Evolutionary conservation across 1,140 invertebrate species (phyloP), one percentile per base, ranked within the genome.

Genomic region (Drosophila ironensis): DNA sequence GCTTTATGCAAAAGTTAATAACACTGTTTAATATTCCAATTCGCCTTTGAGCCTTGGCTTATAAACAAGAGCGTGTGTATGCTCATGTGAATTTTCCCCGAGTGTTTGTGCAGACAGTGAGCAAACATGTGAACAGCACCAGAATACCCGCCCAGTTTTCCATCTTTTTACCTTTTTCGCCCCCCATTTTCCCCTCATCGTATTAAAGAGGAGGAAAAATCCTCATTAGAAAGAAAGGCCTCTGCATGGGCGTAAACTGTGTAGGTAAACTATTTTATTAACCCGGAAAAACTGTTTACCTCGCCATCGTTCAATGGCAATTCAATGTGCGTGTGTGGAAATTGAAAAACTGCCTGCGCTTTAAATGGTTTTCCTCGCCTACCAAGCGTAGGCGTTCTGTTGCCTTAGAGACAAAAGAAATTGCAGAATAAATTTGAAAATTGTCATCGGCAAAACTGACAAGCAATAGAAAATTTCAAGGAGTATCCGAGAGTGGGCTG

Each of bases 101-200:
- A 52, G 38, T 82, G 77, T 77, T 73, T 77, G 63, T 57, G 77
- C 77, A 82, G 77, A 82, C 77, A 60, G 51, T 61, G 22, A 57
- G 75, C 72, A 82, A 82, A 77, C 67, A 74, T 27, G 41, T 46
- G 45, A 22, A 42, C 37, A 17, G 6, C 19, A 6, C 14, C 8
- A 25, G n/a, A 5, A 22, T 22, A 35, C 12, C 33, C 33, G 3
- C 19, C 28, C 28, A 30, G 27, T 28, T 28, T 9, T 28, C 22
- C 30, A 14, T 12, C 12, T 35, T 41, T 48, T 6, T 17, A 11
- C 20, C 7, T 8, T 1, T 1, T 19, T 14, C 19, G 14, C 27
- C 38, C 17, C 3, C 47, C 1, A 6, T 9, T 28, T 24, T 27
- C 28, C 14, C 9, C 9, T 45, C 12, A 27, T n/a, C 33, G 28